Evolutionary conservation across 1,140 invertebrate species (phyloP).

Genomic region (Halesus radiatus): DNA sequence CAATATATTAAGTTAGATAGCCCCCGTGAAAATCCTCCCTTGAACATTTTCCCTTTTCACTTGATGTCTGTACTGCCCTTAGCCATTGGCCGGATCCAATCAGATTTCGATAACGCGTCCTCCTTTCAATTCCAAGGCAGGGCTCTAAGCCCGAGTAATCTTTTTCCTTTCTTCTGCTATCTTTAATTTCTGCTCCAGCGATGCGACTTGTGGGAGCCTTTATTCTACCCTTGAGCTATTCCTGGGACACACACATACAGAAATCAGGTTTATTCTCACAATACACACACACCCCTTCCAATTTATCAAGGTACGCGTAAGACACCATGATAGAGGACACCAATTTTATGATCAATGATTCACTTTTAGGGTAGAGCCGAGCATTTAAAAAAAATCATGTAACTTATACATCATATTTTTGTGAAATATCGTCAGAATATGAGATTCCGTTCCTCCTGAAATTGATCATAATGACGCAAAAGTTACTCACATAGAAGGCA

Average conservation of each 20-base stretch:
- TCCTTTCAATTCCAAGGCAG: conserved; percentile 48
- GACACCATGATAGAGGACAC: not conserved
- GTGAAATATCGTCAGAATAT: not conserved
- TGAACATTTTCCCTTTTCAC: conserved; percentile 12
- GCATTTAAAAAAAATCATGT: too few species aligned
- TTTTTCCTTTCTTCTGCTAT: conserved; percentile 48
- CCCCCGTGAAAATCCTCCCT: not conserved
- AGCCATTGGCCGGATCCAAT: conserved; percentile 51
- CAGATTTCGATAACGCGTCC: conserved; percentile 57
- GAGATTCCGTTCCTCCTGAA: too few species aligned
- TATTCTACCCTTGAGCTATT: conserved; percentile 33
- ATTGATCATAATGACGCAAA: too few species aligned
- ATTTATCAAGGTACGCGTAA: not conserved
- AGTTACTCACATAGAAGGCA: too few species aligned
- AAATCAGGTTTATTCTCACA: not conserved
- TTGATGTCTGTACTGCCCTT: conserved; percentile 23
- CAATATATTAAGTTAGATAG: too few species aligned
- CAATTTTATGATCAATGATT: not conserved
- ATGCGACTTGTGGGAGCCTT: conserved; percentile 13
- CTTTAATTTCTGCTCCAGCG: conserved; percentile 54
- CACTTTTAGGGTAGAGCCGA: not conserved
- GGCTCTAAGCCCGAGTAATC: conserved; percentile 37
- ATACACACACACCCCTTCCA: too few species aligned
- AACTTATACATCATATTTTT: not conserved
- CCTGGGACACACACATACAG: not conserved